Evolutionary conservation across 1,140 invertebrate genomes (phyloP), one percentile per base, ranked within the genome.

Genomic region (Ericerus pela): DNA sequence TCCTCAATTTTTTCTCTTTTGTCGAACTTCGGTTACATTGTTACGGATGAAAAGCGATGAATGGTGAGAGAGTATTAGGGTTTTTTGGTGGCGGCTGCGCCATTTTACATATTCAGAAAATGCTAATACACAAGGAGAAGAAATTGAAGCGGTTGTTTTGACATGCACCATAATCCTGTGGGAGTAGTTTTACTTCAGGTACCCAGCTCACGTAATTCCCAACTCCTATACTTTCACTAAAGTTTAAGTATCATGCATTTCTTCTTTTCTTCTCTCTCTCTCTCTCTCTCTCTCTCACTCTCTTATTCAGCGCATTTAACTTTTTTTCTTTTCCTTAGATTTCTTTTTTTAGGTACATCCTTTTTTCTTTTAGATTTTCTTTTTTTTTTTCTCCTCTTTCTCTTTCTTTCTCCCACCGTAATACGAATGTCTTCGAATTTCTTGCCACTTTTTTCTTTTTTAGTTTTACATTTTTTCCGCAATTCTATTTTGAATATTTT

Each of bases 131-230:
- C 41, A 14, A 47, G n/a, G 30, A 33, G 20, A 47, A 22, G 41
- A 47, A 47, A 47, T 47, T 47, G 41, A 47, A 47, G 41, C 41
- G 41, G 41, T 47, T 47, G 41, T 47, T 47, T 47, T 47, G 41
- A 47, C 41, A 47, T 47, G 41, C 41, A 47, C 41, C 18, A 24
- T 47, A 24, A 47, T 47, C 41, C 41, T 24, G 4, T 47, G 41
- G 41, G 41, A 47, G 41, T 47, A 16, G 41, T 47, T 47, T 47
- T 47, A 22, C 16, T 6, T 47, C 41, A 22, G 41, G 26, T 47
- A 47, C 18, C 41, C 41, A 22, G 26, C 41, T 47, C 41, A 47
- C 41, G 41, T 47, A 47, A 47, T 47, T 47, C 41, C 20, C 41
- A 47, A 47, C 41, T 47, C 16, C 41, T 18, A 47, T 24, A n/a